Conservation (phyloP, 2,888 invertebrate species). For the Sympetrum striolatum region DNA sequence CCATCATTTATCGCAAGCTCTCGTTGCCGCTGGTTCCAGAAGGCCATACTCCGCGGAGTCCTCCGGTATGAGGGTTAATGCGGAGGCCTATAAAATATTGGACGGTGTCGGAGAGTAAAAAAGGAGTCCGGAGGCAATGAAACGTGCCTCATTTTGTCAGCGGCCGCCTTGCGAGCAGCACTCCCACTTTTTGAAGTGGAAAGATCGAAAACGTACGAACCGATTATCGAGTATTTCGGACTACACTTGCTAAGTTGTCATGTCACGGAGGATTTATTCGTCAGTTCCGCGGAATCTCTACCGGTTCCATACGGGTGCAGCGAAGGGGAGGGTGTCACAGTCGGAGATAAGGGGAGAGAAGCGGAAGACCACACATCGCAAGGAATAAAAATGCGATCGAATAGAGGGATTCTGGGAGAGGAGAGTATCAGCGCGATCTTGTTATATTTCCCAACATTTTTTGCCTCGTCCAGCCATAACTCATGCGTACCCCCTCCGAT, state of each 20-base stretch:
- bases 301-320: neutral
- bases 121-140: no score
- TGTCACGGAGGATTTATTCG: neutral
- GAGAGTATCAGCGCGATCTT: neutral
- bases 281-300: neutral
- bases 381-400: neutral
- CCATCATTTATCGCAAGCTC: neutral
- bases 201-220: no score
- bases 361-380: neutral
- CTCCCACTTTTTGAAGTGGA: no score
- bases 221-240: neutral
- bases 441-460: neutral
- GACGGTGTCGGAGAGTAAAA: no score
- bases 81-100: no score
- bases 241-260: neutral
- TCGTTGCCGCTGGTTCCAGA: neutral
- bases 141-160: no score
- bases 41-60: no score
- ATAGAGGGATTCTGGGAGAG: neutral
- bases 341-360: neutral
- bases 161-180: no score
- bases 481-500: conserved; percentile 44
- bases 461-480: neutral
- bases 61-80: no score
- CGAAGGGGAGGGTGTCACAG: neutral